Evolutionary conservation across 1,140 invertebrate species (phyloP), one percentile per base, ranked within the genome.

Genomic region (Wiebesia pumilae): DNA sequence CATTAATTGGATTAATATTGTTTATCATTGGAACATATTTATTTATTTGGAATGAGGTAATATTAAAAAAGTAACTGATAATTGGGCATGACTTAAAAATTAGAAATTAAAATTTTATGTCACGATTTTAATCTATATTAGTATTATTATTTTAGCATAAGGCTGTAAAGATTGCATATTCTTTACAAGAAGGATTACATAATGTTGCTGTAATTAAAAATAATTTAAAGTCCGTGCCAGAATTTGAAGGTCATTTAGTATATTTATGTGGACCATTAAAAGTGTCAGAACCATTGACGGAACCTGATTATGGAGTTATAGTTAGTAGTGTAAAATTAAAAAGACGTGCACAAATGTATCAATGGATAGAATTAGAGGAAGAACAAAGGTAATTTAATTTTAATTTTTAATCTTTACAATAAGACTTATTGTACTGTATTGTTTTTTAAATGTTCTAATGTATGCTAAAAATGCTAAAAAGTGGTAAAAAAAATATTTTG

Each of bases 341-440:
- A 88, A 95, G 97, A 75, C 94, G 96, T 87, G 97, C 97, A 0
- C 97, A 98, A 92, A 98, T 98, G 97, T 98, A 97, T 91, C 98
- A 98, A 91, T 98, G 97, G 97, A 95, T 98, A 73, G 97, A 98
- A 89, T 91, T 93, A n/a, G 92, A 93, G 87, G 93, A 93, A 90
- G 97, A 97, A 89, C 93, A 95, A 91, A 94, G 92, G 95, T 96
- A 91, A 7, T 27, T 14, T 54, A 19, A 54, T 21, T 54, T 54
- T 54, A 16, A 12, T 54, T 89, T 89, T 89, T 85, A 75, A 75
- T 69, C 30, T n/a, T 33, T 33, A n/a, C 6, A 6, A n/a, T 69
- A 69, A 51, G 12, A 81, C 86, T 87, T 77, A 54, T 47, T 47
- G 14, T 47, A 47, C 6, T n/a, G n/a, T n/a, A n/a, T n/a, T 47